phyloP scores from a whole-genome alignment of 2,113 vertebrate species.

The Caracal caracal region DNA sequence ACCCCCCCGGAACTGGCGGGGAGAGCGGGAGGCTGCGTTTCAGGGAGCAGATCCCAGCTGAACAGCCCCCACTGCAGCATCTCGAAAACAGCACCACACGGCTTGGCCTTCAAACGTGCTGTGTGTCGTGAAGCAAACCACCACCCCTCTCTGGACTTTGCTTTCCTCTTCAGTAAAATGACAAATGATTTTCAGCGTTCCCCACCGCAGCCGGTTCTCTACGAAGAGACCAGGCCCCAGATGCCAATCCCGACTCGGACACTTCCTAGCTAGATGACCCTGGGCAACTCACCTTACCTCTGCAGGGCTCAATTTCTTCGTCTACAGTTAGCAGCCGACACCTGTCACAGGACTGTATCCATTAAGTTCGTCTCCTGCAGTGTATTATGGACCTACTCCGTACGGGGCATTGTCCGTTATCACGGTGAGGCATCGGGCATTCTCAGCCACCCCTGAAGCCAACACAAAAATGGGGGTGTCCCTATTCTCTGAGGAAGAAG shows the following conservation, averaged over 20 bases:
- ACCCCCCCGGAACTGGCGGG: rapidly evolving
- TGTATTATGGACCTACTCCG: neutral
- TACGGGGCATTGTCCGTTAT: neutral
- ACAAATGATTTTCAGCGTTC: neutral
- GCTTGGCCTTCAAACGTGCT: neutral
- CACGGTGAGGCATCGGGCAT: rapidly evolving
- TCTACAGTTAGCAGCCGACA: neutral
- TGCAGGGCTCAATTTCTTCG: neutral
- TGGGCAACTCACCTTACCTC: neutral
- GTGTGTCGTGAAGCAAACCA: neutral
- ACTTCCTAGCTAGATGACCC: neutral
- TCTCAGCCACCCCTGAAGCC: neutral
- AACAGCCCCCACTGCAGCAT: neutral
- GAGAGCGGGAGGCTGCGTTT: rapidly evolving
- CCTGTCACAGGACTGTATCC: neutral
- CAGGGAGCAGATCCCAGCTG: neutral
- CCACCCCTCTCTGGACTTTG: neutral
- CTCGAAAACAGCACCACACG: rapidly evolving
- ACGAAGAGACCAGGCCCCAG: neutral
- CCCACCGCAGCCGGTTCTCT: neutral
- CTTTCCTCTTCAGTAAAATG: neutral
- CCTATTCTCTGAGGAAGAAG: neutral
- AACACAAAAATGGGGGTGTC: neutral
- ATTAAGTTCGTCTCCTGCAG: neutral
- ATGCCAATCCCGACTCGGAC: neutral